Evolutionary conservation across 2,888 invertebrate species (phyloP).

Genomic region (Germaria angustata): DNA sequence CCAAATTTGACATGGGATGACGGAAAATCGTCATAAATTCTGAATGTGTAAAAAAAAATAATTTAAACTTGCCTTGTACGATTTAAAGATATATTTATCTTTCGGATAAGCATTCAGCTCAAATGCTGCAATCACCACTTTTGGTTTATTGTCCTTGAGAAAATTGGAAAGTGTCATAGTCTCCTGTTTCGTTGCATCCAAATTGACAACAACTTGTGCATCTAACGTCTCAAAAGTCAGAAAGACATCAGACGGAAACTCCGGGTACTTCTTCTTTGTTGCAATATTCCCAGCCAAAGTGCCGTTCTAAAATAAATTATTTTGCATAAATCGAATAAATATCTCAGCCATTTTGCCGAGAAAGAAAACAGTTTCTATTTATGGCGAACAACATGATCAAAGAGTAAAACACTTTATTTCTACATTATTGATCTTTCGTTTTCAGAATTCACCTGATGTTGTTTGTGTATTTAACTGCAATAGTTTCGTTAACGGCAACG

Average conservation of each 20-base stretch:
- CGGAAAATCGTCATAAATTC: no score
- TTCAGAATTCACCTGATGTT: no score
- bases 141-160: conserved; percentile 83
- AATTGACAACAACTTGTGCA: conserved; percentile 72
- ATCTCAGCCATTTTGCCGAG: no score
- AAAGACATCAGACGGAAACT: conserved; percentile 87
- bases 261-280: conserved; percentile 84
- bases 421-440: no score
- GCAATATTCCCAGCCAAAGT: conserved; percentile 86
- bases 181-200: conserved; percentile 79
- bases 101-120: conserved; percentile 82
- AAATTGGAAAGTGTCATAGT: conserved; percentile 81
- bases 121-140: conserved; percentile 84
- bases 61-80: conserved; percentile 84
- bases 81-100: conserved; percentile 82
- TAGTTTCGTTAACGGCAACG: no score
- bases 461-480: no score
- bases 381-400: no score
- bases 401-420: no score
- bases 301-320: conserved; percentile 82
- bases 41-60: not conserved
- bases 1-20: no score
- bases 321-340: no score
- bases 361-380: no score
- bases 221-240: conserved; percentile 80